These are phyloP conservation scores for Dione juno DNA, from an alignment of 2,888 invertebrate genomes.

Conservation along the genomic window DNA sequence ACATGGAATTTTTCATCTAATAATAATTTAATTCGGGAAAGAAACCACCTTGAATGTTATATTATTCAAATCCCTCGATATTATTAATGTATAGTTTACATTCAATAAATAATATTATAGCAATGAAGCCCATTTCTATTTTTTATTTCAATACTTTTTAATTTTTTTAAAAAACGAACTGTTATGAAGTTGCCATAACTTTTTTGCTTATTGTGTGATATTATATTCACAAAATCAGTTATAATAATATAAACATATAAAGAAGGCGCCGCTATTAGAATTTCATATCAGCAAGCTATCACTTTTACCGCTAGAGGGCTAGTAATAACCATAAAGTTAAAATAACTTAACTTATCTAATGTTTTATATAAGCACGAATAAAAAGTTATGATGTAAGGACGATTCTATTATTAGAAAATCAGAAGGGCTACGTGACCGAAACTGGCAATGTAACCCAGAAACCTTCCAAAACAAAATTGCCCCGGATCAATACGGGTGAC, in stretches of 20 bases:
- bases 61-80: too few relatives aligned
- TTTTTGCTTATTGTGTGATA: not conserved
- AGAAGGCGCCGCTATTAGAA: not conserved
- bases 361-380: constrained; percentile 7
- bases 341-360: constrained; percentile 1
- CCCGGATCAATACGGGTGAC: constrained; percentile 79
- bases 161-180: too few relatives aligned
- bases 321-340: constrained; percentile 31
- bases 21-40: not conserved
- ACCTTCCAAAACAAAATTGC: constrained; percentile 62
- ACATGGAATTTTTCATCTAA: not conserved
- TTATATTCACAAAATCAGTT: not conserved
- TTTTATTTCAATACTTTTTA: too few relatives aligned
- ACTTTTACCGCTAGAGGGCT: constrained; percentile 2
- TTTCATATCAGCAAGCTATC: not conserved
- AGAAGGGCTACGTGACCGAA: constrained; percentile 53
- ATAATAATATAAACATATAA: not conserved
- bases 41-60: not conserved
- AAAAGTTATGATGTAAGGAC: constrained; percentile 23
- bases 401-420: constrained; percentile 39
- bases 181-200: not conserved
- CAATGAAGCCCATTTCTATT: too few relatives aligned
- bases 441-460: constrained; percentile 69
- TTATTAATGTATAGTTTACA: too few relatives aligned
- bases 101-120: too few relatives aligned